phyloP scores from a whole-genome alignment of 1,140 invertebrate genomes.

The Cotesia glomerata region DNA sequence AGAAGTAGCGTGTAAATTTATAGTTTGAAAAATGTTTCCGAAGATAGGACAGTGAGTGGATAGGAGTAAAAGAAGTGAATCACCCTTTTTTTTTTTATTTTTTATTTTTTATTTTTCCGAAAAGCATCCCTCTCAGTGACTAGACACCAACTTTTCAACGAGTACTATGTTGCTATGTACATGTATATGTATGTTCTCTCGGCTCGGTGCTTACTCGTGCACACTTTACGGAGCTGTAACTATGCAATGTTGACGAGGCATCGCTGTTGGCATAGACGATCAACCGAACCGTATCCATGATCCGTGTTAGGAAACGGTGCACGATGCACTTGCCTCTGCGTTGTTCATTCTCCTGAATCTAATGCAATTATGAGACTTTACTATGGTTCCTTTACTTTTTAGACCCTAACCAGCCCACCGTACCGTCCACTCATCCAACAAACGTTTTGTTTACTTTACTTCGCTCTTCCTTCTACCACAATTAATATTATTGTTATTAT shows the following conservation, averaged over 20 bases:
- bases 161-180: not conserved
- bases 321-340: slow-evolving; percentile 1
- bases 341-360: not conserved
- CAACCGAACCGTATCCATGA: slow-evolving; percentile 13
- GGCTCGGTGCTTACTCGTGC: not conserved
- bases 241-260: slow-evolving; percentile 13
- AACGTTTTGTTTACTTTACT: not conserved
- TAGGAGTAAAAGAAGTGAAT: not conserved
- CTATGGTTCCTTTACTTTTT: not conserved
- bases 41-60: not conserved
- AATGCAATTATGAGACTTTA: slow-evolving; percentile 5
- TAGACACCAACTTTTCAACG: not conserved
- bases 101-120: not conserved
- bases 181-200: slow-evolving; percentile 1
- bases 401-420: no score
- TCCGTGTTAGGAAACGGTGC: slow-evolving; percentile 12
- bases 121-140: not conserved
- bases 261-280: slow-evolving; percentile 3
- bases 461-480: no score
- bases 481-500: no score
- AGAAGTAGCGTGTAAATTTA: slow-evolving; percentile 26
- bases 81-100: not conserved
- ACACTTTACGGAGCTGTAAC: slow-evolving; percentile 12
- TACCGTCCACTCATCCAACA: not conserved
- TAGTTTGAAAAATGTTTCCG: slow-evolving; percentile 23